Conservation (phyloP, 2,797 vertebrate species). For the Enteromius fasciolatus region DNA sequence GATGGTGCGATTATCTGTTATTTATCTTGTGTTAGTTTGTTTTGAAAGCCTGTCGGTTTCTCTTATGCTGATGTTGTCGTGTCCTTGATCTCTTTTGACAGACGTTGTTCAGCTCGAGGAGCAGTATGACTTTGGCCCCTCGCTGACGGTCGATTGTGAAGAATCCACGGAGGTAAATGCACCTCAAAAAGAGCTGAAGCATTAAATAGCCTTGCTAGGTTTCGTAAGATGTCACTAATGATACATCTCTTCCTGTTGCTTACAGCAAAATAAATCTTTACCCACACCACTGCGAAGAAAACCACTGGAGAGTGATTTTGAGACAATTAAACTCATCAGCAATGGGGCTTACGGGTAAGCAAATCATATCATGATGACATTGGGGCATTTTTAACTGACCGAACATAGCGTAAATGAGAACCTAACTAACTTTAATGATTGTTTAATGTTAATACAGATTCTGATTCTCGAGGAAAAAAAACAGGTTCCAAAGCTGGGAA, state of each 20-base stretch:
- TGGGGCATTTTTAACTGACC: neutral
- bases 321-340: constrained; percentile 96
- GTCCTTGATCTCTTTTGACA: constrained; percentile 63
- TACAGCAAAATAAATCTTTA: constrained; percentile 60
- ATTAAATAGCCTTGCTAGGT: neutral
- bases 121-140: constrained; percentile 79
- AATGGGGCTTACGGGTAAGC: constrained; percentile 96
- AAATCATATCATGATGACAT: constrained; percentile 10
- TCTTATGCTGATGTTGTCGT: neutral
- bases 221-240: neutral
- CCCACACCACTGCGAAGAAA: constrained; percentile 83
- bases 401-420: neutral
- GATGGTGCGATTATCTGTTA: constrained; percentile 78
- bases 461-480: neutral
- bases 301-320: constrained; percentile 92
- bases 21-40: neutral
- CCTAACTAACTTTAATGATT: neutral
- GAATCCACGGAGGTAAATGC: constrained; percentile 79
- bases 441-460: neutral
- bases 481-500: neutral
- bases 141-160: constrained; percentile 76
- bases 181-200: neutral
- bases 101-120: constrained; percentile 91
- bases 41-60: neutral
- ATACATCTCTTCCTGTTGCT: neutral